These are phyloP conservation scores for Aptenodytes patagonicus DNA, from an alignment of 2,113 vertebrate species.

Conservation along the genomic window DNA sequence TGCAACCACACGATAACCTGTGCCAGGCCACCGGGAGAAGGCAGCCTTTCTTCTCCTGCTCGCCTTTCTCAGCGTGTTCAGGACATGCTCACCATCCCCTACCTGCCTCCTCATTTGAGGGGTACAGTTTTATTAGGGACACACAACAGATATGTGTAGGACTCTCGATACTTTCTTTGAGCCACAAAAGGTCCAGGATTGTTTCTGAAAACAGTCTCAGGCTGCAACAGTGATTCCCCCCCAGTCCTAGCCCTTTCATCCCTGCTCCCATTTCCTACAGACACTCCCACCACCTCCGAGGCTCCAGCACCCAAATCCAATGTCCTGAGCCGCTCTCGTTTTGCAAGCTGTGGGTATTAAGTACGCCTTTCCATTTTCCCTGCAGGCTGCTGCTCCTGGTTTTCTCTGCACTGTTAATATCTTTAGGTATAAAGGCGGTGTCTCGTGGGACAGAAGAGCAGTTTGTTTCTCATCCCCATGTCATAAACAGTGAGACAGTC, in stretches of 20 bases:
- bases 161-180: not conserved
- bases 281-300: not conserved
- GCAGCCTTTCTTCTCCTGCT: not conserved
- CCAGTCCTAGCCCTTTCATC: not conserved
- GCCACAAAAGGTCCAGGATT: not conserved
- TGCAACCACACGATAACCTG: too few relatives aligned
- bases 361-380: not conserved
- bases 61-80: not conserved
- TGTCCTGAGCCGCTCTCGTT: not conserved
- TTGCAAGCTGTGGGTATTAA: not conserved
- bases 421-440: not conserved
- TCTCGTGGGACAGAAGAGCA: not conserved
- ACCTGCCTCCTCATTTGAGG: not conserved
- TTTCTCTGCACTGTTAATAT: not conserved
- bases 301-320: rapidly evolving
- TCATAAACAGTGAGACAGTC: not conserved
- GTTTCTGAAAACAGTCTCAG: not conserved
- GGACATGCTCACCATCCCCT: not conserved
- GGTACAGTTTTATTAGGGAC: not conserved
- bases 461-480: not conserved
- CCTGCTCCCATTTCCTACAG: not conserved
- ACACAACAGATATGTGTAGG: not conserved
- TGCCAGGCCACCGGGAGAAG: not conserved
- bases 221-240: not conserved
- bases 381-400: not conserved